Conservation (phyloP, 2,888 invertebrate species). For the Perizoma flavofasciatum region DNA sequence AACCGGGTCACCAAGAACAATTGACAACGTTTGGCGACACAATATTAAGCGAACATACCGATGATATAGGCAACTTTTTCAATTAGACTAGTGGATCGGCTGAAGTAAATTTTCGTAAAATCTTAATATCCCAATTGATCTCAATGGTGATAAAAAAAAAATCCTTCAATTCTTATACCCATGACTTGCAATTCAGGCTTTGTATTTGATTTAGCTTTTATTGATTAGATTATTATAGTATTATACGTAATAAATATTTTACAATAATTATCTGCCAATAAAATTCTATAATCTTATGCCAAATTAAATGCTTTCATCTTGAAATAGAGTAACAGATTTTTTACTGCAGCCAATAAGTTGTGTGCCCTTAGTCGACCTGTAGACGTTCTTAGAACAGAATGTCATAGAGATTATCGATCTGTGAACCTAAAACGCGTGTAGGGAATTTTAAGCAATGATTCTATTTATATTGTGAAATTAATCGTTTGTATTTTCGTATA, state of each 20-base stretch:
- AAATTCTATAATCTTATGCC: constrained; percentile 38
- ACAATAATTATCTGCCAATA: constrained; percentile 31
- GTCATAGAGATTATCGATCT: constrained; percentile 68
- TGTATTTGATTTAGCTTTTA: too few species aligned
- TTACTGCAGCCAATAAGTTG: constrained; percentile 54
- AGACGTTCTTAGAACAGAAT: constrained; percentile 65
- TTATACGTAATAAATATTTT: constrained; percentile 7
- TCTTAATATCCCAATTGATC: too few species aligned
- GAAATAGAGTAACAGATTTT: constrained; percentile 51
- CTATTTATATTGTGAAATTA: constrained; percentile 34
- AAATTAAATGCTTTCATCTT: constrained; percentile 50
- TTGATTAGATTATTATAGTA: too few species aligned
- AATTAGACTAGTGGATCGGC: too few species aligned
- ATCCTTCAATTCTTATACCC: too few species aligned
- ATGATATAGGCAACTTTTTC: too few species aligned
- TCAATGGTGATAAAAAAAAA: too few species aligned
- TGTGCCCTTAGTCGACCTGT: constrained; percentile 62
- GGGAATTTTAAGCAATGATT: constrained; percentile 55
- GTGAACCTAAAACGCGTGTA: constrained; percentile 54
- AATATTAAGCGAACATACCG: too few species aligned
- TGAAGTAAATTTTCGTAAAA: too few species aligned
- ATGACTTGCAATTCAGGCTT: too few species aligned
- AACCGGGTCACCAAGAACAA: too few species aligned
- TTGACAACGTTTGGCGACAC: too few species aligned
- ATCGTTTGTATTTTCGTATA: constrained; percentile 1